Conservation (phyloP, 92 coral and sea anemone genomes). For the Zoanthus solanderi region DNA sequence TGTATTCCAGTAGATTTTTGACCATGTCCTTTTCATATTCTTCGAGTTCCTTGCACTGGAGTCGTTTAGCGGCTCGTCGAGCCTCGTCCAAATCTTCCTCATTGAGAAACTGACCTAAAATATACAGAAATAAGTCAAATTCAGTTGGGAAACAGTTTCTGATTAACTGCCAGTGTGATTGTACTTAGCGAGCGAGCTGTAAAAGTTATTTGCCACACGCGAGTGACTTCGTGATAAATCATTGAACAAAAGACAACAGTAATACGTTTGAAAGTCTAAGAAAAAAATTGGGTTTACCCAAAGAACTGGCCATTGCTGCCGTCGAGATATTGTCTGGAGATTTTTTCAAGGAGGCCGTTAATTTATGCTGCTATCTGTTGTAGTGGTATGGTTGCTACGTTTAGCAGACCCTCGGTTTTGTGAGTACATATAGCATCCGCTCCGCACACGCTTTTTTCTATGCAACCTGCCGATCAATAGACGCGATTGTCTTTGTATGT, state of each 20-base stretch:
- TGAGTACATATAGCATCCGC: conserved; percentile 6
- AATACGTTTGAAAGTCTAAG: conserved; percentile 9
- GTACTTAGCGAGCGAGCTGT: conserved; percentile 69
- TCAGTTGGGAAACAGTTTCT: conserved; percentile 34
- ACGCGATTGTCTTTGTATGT: conserved; percentile 13
- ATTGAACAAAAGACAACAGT: not conserved
- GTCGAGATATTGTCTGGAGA: conserved; percentile 43
- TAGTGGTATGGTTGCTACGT: conserved; percentile 10
- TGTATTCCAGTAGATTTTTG: conserved; percentile 82
- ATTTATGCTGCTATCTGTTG: not conserved
- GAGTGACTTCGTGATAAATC: not conserved
- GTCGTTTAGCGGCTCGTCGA: conserved; percentile 85
- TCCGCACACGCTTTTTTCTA: conserved; percentile 1
- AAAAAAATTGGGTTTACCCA: conserved; percentile 76
- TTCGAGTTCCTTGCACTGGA: conserved; percentile 70
- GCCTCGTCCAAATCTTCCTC: conserved; percentile 98
- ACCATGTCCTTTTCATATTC: conserved; percentile 94
- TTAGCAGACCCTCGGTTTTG: not conserved
- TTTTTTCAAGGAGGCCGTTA: conserved; percentile 2
- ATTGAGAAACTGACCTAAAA: conserved; percentile 91
- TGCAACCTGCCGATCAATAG: conserved; percentile 18
- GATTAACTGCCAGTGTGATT: conserved; percentile 46
- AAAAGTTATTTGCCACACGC: conserved; percentile 59
- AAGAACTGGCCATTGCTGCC: conserved; percentile 94
- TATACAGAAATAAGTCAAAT: conserved; percentile 20